These are phyloP conservation scores for Nycticebus coucang DNA, from an alignment of 2,113 vertebrate genomes.

Conservation along the genomic window DNA sequence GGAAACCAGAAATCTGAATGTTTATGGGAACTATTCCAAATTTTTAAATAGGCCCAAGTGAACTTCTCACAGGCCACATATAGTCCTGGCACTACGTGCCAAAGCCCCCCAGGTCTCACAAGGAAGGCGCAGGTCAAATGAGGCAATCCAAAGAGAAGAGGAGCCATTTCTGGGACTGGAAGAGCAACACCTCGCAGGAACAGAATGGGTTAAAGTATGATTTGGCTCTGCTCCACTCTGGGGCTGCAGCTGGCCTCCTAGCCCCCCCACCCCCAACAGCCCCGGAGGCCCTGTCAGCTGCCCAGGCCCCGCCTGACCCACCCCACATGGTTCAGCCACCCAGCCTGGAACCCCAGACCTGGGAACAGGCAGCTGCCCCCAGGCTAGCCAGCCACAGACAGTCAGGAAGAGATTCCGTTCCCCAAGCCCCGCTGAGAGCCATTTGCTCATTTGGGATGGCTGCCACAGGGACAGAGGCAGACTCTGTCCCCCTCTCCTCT, in stretches of 20 bases:
- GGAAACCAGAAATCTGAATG: background rate
- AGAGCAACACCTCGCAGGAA: rapidly evolving
- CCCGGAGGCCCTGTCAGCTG: conserved; percentile 62
- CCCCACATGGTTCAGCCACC: conserved; percentile 26
- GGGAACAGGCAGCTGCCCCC: conserved; percentile 66
- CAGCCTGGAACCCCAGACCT: conserved; percentile 48
- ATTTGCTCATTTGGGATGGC: conserved; percentile 47
- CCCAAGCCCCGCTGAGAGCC: conserved; percentile 19
- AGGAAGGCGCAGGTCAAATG: background rate
- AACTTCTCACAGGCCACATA: background rate
- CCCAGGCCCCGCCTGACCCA: background rate
- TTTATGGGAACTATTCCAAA: background rate
- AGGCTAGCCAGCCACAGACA: background rate
- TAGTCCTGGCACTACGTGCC: rapidly evolving
- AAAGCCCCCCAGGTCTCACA: background rate
- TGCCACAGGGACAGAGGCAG: background rate
- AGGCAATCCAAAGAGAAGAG: background rate
- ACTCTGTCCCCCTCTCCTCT: background rate
- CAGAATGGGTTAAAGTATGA: conserved; percentile 41
- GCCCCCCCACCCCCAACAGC: background rate
- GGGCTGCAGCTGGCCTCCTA: conserved; percentile 65
- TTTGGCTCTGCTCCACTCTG: background rate
- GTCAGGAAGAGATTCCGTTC: conserved; percentile 6
- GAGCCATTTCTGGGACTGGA: background rate
- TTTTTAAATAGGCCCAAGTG: background rate